Evolutionary conservation across 2,888 invertebrate species (phyloP).

Genomic region (Andrena chrysosceles): DNA sequence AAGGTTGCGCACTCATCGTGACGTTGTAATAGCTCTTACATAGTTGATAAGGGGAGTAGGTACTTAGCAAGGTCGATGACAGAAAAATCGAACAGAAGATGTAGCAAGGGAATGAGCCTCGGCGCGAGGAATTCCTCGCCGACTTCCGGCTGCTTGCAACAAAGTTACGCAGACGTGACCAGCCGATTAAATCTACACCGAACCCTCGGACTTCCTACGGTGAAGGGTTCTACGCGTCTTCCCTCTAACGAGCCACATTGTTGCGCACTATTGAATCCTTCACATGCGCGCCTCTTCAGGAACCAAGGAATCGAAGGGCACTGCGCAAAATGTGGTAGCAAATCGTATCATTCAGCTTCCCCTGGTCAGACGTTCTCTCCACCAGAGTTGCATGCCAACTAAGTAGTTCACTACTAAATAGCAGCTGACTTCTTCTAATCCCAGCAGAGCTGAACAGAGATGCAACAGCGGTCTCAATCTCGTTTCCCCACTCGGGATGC

Average conservation of each 20-base stretch:
- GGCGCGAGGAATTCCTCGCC: constrained; percentile 31
- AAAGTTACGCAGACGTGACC: constrained; percentile 52
- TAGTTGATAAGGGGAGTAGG: neutral
- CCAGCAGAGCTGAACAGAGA: neutral
- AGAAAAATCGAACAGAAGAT: constrained; percentile 23
- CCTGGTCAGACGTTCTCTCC: no score
- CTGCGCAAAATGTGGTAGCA: neutral
- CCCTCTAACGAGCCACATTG: constrained; percentile 19
- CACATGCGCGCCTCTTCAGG: neutral
- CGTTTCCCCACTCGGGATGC: neutral
- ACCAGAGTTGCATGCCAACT: neutral
- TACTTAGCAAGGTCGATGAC: neutral
- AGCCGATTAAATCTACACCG: constrained; percentile 45
- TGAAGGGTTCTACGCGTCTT: constrained; percentile 33
- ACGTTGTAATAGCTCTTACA: neutral
- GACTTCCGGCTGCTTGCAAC: constrained; percentile 57
- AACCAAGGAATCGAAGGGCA: neutral
- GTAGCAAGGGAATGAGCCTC: constrained; percentile 16
- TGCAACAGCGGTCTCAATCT: neutral
- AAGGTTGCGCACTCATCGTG: neutral
- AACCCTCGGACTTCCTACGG: constrained; percentile 12
- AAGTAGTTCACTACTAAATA: no score
- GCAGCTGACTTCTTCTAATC: neutral
- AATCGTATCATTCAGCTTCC: no score
- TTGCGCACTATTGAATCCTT: neutral